Evolutionary conservation across 2,888 invertebrate species (phyloP).

Genomic region (Drosophila macrothrix): DNA sequence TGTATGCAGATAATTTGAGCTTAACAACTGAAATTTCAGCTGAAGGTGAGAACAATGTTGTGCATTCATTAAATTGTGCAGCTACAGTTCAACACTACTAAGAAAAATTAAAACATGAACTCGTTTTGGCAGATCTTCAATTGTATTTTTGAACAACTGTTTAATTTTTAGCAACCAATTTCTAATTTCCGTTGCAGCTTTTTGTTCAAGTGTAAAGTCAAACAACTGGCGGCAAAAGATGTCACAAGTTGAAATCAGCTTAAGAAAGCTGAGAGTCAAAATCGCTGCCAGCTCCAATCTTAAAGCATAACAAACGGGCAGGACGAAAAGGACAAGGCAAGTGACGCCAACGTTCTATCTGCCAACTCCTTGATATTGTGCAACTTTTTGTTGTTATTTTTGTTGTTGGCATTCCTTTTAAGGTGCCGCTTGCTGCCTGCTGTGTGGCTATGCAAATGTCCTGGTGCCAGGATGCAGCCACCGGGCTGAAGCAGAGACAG

Average conservation of each 20-base stretch:
- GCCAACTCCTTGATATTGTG: conserved; percentile 16
- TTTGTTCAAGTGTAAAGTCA: conserved; percentile 1
- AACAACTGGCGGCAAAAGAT: conserved; percentile 28
- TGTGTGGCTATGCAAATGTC: conserved; percentile 62
- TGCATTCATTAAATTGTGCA: conserved; percentile 55
- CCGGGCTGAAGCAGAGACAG: background rate
- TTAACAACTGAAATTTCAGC: conserved; percentile 35
- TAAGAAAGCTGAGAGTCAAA: conserved; percentile 56
- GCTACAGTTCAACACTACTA: background rate
- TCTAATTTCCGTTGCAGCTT: too few relatives aligned
- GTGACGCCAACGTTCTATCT: background rate
- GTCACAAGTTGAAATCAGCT: conserved; percentile 70
- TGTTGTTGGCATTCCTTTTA: conserved; percentile 61
- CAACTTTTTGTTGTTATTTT: conserved; percentile 26
- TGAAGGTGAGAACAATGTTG: conserved; percentile 41
- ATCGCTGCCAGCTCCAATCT: conserved; percentile 40
- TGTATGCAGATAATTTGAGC: conserved; percentile 65
- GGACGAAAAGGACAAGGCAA: conserved; percentile 1
- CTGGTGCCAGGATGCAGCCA: conserved; percentile 30
- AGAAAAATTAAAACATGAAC: background rate
- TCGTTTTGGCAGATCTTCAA: background rate
- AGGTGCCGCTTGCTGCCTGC: conserved; percentile 30
- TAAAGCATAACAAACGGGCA: conserved; percentile 34
- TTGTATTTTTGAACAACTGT: background rate
- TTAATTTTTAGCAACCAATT: background rate